Base-by-base conservation (phyloP, 2,113 vertebrate species). In the Scomber japonicus region DNA sequence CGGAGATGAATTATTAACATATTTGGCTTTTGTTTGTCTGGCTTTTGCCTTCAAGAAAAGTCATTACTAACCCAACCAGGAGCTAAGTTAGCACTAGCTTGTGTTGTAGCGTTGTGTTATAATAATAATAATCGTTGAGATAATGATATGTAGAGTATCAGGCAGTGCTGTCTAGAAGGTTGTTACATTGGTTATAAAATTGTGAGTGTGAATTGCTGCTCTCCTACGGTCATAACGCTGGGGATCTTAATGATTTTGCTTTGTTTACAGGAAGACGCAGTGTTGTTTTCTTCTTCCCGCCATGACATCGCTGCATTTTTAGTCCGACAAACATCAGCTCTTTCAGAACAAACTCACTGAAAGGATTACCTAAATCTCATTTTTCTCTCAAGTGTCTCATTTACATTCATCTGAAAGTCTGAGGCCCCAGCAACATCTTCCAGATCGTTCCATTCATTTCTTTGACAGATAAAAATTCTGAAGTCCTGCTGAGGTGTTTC, bases 1-100 rank as follows among this genome's bases (percentile, higher is more conserved):
- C 71, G 1, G 51, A 72, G 5, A 84, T 91, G 53, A 91, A 93
- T 91, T 87, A 93, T 93, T 93, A 81, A 93, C 66, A 69, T 71
- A 73, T 70, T 21, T 71, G 69, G 66, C 40, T 69, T 79, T 78
- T 85, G 78, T 73, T 72, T 44, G 57, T 82, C 71, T 71, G 81
- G 64, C 61, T 27, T 49, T 48, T 50, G 59, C 30, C 51, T 74
- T 50, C 11, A 2, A 31, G 57, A 24, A 27, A 49, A n/a, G 48
- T 80, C 46, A 66, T 74, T 66, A 59, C 21, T 54, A 71, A 40
- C 19, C 9, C 48, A n/a, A 51, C 50, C 19, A 31, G n/a, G 9
- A 15, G 57, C 19, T 57, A 13, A 14, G 44, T 56, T 49, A 40
- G 51, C 3, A 6, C 71, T 60, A 30, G 15, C 35, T 61, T 7